Base-by-base conservation (phyloP, 1,140 invertebrate species). In the Pseudomyrmex dendroicus region DNA sequence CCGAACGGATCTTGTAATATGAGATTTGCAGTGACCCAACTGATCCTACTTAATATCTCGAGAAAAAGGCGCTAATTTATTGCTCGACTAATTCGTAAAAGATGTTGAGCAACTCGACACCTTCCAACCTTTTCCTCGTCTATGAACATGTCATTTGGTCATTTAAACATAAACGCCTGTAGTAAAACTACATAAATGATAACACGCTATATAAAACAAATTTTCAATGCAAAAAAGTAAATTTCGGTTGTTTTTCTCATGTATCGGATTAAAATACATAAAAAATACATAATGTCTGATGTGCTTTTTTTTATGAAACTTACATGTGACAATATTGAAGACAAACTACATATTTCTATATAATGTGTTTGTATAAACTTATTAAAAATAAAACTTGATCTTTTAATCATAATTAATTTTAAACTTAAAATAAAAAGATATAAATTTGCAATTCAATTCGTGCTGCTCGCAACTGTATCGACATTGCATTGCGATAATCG, bases 1-100 rank as follows among this genome's bases (percentile, higher is more conserved):
- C 48, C 82, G 78, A 86, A 88, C 85, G 86, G 86, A 90, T 90
- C 80, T 86, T 86, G 89, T 90, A 90, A 90, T 57, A 82, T 54
- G 89, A 90, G 88, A 46, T 85, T 80, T 76, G 78, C 86, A 59
- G 86, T 86, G 56, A 76, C 84, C 87, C 80, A 7, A 17, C 10
- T 77, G 46, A 80, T 85, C 86, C 84, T 76, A 72, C 68, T 88
- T 83, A 83, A 50, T 66, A 63, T 80, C 70, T 35, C 73, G 62
- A 35, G 35, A 63, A 78, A 62, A 73, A 88, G 67, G 84, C 72
- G 59, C n/a, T 89, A 76, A 89, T 57, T 89, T 89, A 88, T 89
- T 84, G 64, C 80, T 84, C 73, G 66, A 88, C 73, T 84, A 86
- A 88, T 89, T 88, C 59, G 73, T 88, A 57, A 89, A 86, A 85